Evolutionary conservation across 2,888 invertebrate genomes (phyloP), one percentile per base, ranked within the genome.

Genomic region (Cataglyphis cursor): DNA sequence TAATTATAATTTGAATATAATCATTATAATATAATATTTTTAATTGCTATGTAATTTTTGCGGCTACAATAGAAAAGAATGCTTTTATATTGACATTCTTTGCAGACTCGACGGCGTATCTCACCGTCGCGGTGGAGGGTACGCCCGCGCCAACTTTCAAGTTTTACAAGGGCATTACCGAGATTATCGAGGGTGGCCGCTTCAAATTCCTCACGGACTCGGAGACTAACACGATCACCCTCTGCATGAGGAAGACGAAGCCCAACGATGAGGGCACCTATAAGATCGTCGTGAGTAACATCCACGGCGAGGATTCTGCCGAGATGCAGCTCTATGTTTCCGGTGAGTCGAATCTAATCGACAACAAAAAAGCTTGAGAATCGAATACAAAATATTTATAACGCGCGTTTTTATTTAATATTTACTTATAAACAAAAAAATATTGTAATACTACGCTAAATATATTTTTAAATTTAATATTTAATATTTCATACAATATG

Each of bases 211-310:
- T 98, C 92, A 99, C 99, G 57, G 99, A 99, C 95, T 98, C 99
- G 70, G 98, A 99, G 92, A 97, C 97, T 84, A 99, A 98, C 94
- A 97, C 97, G 83, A 98, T 99, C 91, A 98, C 99, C 59, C 96
- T 99, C 86, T 98, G 99, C 94, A 98, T 99, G 96, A 97, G 98
- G 92, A 99, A 99, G 96, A 97, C 98, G 90, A 99, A 99, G 94
- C 98, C 99, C 66, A 98, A 98, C 93, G 99, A 99, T 97, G 99
- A 99, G 95, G 99, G 98, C 76, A 98, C 98, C 95, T 99, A 99
- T 96, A 98, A 97, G 94, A 96, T 99, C 93, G 97, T 98, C 89
- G 97, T 99, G 89, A 98, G 98, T 94, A 99, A 99, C 95, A 97
- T 97, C 89, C 98, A 99, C 93, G 99, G 99, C 84, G 98, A 98